phyloP scores from a whole-genome alignment of 2,888 invertebrate genomes.

The Dolichomitus sp. region DNA sequence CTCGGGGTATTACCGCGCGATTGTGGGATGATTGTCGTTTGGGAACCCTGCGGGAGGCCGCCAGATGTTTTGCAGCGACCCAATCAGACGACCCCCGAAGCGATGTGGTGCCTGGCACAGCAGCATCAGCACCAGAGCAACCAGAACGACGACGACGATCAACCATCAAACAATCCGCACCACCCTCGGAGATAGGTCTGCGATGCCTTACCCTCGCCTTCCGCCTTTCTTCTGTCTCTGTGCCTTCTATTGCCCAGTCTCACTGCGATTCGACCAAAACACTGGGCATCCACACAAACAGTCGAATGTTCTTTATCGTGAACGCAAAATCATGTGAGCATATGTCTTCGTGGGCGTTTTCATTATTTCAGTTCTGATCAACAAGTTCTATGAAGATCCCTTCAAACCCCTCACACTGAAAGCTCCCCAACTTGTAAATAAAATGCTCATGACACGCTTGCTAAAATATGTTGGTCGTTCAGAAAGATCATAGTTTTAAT shows the following conservation, averaged over 20 bases:
- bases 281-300: slow-evolving; percentile 51
- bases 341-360: slow-evolving; percentile 82
- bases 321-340: slow-evolving; percentile 78
- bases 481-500: neutral
- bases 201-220: slow-evolving; percentile 70
- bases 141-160: slow-evolving; percentile 80
- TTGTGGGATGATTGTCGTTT: slow-evolving; percentile 84
- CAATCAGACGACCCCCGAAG: slow-evolving; percentile 85
- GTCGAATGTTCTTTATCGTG: slow-evolving; percentile 56
- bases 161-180: slow-evolving; percentile 84
- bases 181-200: slow-evolving; percentile 78
- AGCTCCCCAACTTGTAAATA: neutral
- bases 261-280: slow-evolving; percentile 54
- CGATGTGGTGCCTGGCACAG: slow-evolving; percentile 71
- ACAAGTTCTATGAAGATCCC: slow-evolving; percentile 15
- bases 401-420: neutral
- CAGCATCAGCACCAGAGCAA: slow-evolving; percentile 42
- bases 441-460: neutral
- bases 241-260: slow-evolving; percentile 68
- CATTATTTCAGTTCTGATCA: slow-evolving; percentile 75
- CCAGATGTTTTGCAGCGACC: slow-evolving; percentile 86
- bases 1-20: slow-evolving; percentile 85
- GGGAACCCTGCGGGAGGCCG: slow-evolving; percentile 85
- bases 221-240: slow-evolving; percentile 67
- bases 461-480: neutral